Evolutionary conservation across 2,797 vertebrate species (phyloP), one percentile per base, ranked within the genome.

Genomic region (Gymnoscopelus microlampas): DNA sequence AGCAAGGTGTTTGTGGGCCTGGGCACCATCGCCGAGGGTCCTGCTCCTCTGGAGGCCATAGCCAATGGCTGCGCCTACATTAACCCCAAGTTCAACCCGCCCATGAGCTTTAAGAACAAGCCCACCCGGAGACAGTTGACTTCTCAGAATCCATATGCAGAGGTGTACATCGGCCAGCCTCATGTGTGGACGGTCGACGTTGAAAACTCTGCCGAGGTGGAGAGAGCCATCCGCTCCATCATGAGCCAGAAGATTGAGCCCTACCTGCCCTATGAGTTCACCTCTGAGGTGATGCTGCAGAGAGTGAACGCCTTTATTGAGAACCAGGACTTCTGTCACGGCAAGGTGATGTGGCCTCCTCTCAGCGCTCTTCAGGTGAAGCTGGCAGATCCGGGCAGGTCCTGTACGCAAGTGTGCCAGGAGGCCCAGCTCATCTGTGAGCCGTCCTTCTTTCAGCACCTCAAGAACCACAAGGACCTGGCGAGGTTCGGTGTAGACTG

Each of bases 121-220:
- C 98, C 98, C 78, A 99, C 97, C 0, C 91, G 98, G 65, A 93
- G 98, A 93, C 97, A 99, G 97, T 97, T 99, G 77, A 98, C 97
- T 8, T 99, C 98, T 2, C 97, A 99, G 82, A 97, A 99, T 50
- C 97, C 98, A 0, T 99, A 99, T 0, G 98, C 98, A 0, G 98
- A 99, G 88, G 96, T 99, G 63, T 99, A 99, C 90, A 96, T 99
- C 0, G 97, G 98, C 4, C 95, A 88, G 57, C 98, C 98, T 0
- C 97, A 99, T 0, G 98, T 99, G 67, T 99, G 98, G 98, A 99
- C 97, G 1, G 97, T 99, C 73, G 94, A 99, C 74, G 98, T 99
- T 49, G 95, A 93, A 0, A 89, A 97, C 82, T 87, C 94, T 0
- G 93, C 85, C 0, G 97, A 98, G 87, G 97, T 99, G 19, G 96